Evolutionary conservation across 92 coral and sea anemone genomes (phyloP), one percentile per base, ranked within the genome.

Genomic region (Anthopleura xanthogrammica): DNA sequence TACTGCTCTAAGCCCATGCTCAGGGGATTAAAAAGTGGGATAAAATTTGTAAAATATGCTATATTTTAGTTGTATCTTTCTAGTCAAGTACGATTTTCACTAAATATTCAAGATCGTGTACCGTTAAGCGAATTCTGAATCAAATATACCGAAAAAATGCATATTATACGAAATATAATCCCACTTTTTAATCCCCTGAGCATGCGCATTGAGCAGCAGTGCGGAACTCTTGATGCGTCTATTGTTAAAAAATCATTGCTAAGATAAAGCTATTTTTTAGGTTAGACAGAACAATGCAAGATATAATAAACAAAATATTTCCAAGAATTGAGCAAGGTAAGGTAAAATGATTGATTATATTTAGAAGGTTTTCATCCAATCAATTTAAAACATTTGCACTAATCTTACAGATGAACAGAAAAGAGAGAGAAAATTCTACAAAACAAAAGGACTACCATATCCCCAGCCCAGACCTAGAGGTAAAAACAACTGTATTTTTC

Each of bases 231-330:
- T n/a, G n/a, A n/a, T n/a, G n/a, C n/a, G n/a, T n/a, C n/a, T n/a
- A n/a, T 29, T 29, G 16, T 36, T 75, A 0, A 14, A 60, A 60
- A 60, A 60, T 60, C 20, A 60, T 60, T 60, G 5, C 65, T 60
- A 60, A 60, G n/a, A 60, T 60, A 5, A 7, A n/a, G 14, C 58
- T 64, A 4, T 55, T 12, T 80, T 16, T 1, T 80, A 95, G 98
- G 79, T 79, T 87, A 76, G 98, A 95, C 74, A 88, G 94, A 56
- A 92, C 98, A 29, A 88, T 95, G 97, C 98, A 94, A 77, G 98
- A 95, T 84, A 89, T 95, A 83, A 90, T 95, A 54, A 86, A 91
- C 85, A 95, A 94, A 73, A 89, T 95, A 17, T 86, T 95, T 73
- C 98, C 98, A 78, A 89, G 83, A 74, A 75, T 95, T 81, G 94